Base-by-base conservation (phyloP, 2,797 vertebrate species). In the Vireo griseus region DNA sequence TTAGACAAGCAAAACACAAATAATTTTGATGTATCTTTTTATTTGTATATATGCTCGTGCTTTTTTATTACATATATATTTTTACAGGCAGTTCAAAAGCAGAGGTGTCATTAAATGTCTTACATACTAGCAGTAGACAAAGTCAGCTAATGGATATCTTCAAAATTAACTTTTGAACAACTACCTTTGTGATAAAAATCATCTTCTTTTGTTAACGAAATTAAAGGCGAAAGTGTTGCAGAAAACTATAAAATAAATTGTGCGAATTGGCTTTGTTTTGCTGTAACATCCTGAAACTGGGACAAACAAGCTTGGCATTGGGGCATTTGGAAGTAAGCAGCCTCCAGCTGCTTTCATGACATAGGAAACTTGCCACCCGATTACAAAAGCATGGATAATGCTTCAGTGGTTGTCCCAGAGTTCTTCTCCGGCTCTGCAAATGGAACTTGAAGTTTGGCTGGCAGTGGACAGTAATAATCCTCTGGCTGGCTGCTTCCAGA, bases 281-380 rank as follows among this genome's bases (percentile, higher is more conserved):
- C 75, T 82, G 44, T 89, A 80, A 37, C 62, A 84, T 90, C 65
- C 74, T 90, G 77, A 95, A 96, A 97, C 62, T 91, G 76, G 94
- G 87, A 82, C 88, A 94, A 94, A 79, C 75, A 63, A 83, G 35
- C 67, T 94, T 97, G 95, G 93, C 85, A 79, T 29, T 17, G 21
- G 25, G 33, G n/a, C 25, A 22, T 88, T 95, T 94, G 94, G 75
- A 96, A 92, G 50, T 68, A 67, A 88, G 55, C 47, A 59, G 51
- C 74, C 40, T 58, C 69, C 83, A 90, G 50, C 86, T 96, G 89
- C 83, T 94, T 94, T 95, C 69, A 77, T 69, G 93, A 86, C 14
- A 1, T 71, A 94, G 95, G 89, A 96, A 85, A 50, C 80, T 96
- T 96, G 88, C 91, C 84, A 93, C 66, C 37, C 3, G 1, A 61